Base-by-base conservation (phyloP, 2,888 invertebrate species). In the Caenorhabditis angaria region DNA sequence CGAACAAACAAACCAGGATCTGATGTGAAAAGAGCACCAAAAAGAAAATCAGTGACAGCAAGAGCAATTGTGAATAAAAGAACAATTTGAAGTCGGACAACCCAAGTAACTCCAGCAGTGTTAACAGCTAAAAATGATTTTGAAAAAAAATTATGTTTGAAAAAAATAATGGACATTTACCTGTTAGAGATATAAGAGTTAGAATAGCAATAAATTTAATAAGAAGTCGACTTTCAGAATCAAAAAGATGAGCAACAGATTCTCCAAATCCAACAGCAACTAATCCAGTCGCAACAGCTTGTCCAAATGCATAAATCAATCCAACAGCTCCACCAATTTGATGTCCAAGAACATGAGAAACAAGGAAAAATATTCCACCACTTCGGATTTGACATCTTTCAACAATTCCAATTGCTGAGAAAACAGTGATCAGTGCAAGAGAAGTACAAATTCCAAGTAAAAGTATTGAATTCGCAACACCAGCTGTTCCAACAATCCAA, bases 241-340 rank as follows among this genome's bases (percentile, higher is more conserved):
- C 92, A 32, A 95, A 91, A 58, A 97, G 90, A 68, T 92, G 92
- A 8, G 94, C 94, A 91, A 97, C 93, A 0, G 95, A 94, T 90
- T 97, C 97, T 51, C 96, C 97, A 90, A 97, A 96, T 86, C 97
- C 95, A 89, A 96, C 92, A 12, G 96, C 94, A 89, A 96, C 95
- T 69, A 97, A 90, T 27, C 96, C 95, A 90, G 95, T 95, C 69
- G 95, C 95, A 1, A 96, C 96, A 66, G 95, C 94, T 91, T 95
- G 94, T 76, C 96, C 97, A 90, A 97, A 95, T 88, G 95, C 95
- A 89, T 97, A 97, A 24, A 97, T 90, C 82, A 97, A 90, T 51
- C 96, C 96, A 54, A 97, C 91, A 28, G 96, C 92, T 51, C 95
- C 95, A 14, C 95, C 97, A 88, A 95, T 92, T 87, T 94, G 91